Base-by-base conservation (phyloP, 2,888 invertebrate species). In the Nineta flava region DNA sequence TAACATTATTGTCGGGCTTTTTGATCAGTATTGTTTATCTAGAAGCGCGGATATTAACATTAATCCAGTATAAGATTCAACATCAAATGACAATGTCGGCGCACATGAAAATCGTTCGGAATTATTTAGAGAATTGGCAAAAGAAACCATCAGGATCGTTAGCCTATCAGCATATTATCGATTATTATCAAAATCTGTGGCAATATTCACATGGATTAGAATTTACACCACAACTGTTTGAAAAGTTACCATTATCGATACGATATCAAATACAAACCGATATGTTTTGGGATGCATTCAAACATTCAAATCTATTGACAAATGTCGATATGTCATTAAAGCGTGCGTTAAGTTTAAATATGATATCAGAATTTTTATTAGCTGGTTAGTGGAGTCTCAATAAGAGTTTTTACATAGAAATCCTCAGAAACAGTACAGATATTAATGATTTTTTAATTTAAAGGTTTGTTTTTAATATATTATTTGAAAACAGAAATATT, bases 231-330 rank as follows among this genome's bases (percentile, higher is more conserved):
- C 65, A 65, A 52, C 56, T 70, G 17, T 62, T 73, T 49, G 56
- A 59, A 32, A 54, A 70, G 7, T 58, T 73, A 15, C 73, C 73
- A 1, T 64, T 65, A 55, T 71, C 73, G 26, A 58, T 73, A 49
- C 70, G 69, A 61, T 73, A 70, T 68, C 72, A 73, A 60, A 69
- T 73, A 43, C 65, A 65, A 55, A 69, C 70, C 51, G 73, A 73
- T 56, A 60, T 73, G 40, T 72, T 72, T 55, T 72, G 72, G 51
- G 69, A 72, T 42, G 71, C 72, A n/a, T 62, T 73, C 2, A 68
- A 66, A 52, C 72, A 73, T 56, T 72, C 74, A n/a, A 61, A 73
- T 51, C 57, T 74, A 62, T 74, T 73, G 56, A 61, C 69, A 56
- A 67, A 69, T 57, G 63, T 70, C 52, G 70, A 70, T 52, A 71